phyloP scores from a whole-genome alignment of 2,113 vertebrate genomes.

The Spermophilus dauricus region DNA sequence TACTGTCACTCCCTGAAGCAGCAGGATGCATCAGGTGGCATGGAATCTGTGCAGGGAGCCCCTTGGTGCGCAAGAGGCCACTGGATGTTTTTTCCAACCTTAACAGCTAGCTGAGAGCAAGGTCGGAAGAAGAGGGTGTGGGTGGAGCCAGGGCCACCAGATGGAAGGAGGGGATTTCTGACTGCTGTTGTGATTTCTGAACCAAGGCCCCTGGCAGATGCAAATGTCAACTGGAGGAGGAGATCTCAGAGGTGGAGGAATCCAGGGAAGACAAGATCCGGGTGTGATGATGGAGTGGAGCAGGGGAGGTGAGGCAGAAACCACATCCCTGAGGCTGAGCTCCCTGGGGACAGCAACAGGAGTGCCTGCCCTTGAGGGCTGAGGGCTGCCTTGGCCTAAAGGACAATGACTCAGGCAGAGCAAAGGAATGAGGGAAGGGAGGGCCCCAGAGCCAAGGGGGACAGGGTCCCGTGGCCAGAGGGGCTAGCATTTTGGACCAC shows the following conservation, averaged over 20 bases:
- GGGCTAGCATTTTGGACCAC: background rate
- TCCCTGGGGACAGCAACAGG: background rate
- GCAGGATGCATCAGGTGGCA: background rate
- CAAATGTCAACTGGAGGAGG: background rate
- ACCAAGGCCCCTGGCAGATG: background rate
- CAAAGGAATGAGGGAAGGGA: background rate
- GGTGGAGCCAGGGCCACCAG: too few relatives aligned
- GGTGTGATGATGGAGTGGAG: rapidly evolving
- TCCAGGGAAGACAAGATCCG: background rate
- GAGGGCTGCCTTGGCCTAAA: background rate
- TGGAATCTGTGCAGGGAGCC: background rate
- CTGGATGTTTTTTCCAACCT: background rate
- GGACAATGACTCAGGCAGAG: too few relatives aligned
- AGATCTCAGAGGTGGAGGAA: background rate
- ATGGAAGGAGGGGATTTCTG: background rate
- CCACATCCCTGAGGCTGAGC: background rate
- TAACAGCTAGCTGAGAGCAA: background rate
- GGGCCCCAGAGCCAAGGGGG: background rate
- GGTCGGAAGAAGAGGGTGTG: background rate
- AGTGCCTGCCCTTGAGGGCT: too few relatives aligned
- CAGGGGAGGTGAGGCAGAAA: background rate
- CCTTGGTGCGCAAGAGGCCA: background rate
- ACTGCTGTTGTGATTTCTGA: background rate
- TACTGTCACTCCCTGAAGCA: background rate
- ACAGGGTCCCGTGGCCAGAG: background rate